Base-by-base conservation (phyloP, 1,140 invertebrate genomes). In the Drosophila sp. region DNA sequence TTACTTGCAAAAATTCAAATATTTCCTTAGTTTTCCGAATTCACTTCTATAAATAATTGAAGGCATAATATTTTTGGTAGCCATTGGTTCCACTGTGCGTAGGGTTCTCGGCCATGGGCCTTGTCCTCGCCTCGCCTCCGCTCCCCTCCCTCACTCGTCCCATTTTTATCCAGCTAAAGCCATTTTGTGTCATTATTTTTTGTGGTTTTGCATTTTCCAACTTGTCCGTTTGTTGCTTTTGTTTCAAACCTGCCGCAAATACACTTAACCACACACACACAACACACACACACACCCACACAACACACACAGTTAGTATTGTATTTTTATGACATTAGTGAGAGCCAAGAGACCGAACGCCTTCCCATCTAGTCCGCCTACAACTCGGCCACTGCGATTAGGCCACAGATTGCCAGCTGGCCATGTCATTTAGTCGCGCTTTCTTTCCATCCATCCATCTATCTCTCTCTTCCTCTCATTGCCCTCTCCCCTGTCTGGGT, bases 181-280 rank as follows among this genome's bases (percentile, higher is more conserved):
- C 72, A 76, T 80, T 86, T 87, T 86, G 80, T 80, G 70, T 87
- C 79, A 86, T 87, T 86, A 86, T 86, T 79, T 86, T 86, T 68
- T 86, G 82, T 79, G 79, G 82, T 86, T 87, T 76, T 82, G 83
- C 79, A 87, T 82, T 87, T 87, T 80, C 83, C 76, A 68, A 72
- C 69, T 82, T 75, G 68, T 60, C 33, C 56, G 47, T 32, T 44
- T 25, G 61, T 66, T 72, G 70, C 76, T 70, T 80, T 81, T 86
- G 78, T 85, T 81, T 60, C 32, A 25, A 64, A 68, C 65, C 71
- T 75, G 72, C 38, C 63, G 65, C 71, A 66, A 25, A 44, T 65
- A 68, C 44, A 69, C 32, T 57, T 33, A 70, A 10, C 27, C 35
- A 41, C 25, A 5, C 27, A 54, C 57, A 65, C 56, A 60, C 6